Conservation (phyloP, 2,888 invertebrate species). For the Nomada flava region DNA sequence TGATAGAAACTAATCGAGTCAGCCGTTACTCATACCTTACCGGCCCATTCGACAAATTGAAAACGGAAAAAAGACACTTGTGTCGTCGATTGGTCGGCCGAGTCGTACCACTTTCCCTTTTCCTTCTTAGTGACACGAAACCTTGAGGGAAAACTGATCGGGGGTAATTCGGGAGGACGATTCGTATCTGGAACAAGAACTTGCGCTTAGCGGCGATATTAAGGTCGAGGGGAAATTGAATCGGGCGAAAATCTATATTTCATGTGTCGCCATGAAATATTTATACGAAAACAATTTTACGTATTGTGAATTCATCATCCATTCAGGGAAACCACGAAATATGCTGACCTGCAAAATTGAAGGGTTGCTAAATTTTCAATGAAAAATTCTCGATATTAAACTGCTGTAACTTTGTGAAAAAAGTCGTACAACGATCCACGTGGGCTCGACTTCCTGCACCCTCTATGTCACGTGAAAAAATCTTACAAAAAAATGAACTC, state of each 20-base stretch:
- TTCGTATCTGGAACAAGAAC: not conserved
- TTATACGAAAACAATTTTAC: not conserved
- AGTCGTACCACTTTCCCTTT: not conserved
- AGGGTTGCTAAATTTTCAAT: too few species aligned
- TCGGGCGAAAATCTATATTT: not conserved
- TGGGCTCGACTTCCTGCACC: too few species aligned
- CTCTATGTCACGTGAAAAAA: too few species aligned
- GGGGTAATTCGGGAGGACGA: slow-evolving; percentile 13
- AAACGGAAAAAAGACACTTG: slow-evolving; percentile 26
- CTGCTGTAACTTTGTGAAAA: too few species aligned
- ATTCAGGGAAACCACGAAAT: too few species aligned
- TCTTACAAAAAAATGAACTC: too few species aligned
- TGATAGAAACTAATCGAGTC: slow-evolving; percentile 46
- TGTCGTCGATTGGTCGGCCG: slow-evolving; percentile 9
- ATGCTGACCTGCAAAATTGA: too few species aligned
- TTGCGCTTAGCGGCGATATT: not conserved
- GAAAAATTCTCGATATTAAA: too few species aligned
- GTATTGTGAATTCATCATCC: not conserved
- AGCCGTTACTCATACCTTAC: slow-evolving; percentile 44
- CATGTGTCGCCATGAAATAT: not conserved
- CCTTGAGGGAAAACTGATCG: slow-evolving; percentile 10
- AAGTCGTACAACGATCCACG: too few species aligned
- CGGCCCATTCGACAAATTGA: slow-evolving; percentile 41
- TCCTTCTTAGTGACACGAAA: not conserved
- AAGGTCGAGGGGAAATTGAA: not conserved